Evolutionary conservation across 2,113 vertebrate species (phyloP).

Genomic region (Athene cunicularia): DNA sequence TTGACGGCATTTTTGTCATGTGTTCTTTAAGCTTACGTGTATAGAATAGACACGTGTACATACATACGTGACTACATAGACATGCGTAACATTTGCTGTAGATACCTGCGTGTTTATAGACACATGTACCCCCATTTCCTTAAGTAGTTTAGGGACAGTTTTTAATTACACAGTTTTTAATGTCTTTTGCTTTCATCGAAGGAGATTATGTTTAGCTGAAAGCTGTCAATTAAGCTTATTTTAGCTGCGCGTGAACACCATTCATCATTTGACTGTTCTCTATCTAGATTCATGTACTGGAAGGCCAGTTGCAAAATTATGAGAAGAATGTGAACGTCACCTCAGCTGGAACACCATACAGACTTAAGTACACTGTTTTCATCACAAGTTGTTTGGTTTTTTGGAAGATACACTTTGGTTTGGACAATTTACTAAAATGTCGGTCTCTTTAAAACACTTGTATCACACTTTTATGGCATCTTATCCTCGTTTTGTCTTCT

Average conservation of each 20-base stretch:
- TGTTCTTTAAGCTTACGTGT: background rate
- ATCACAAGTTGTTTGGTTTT: fast-evolving
- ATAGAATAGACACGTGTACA: background rate
- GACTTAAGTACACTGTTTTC: conserved; percentile 74
- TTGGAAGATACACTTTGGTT: background rate
- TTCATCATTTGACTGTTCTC: background rate
- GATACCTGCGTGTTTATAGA: background rate
- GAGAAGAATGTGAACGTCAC: conserved; percentile 83
- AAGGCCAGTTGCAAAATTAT: conserved; percentile 87
- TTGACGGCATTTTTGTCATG: background rate
- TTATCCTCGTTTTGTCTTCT: too few species aligned
- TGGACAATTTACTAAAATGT: background rate
- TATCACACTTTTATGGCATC: background rate
- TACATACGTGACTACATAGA: background rate
- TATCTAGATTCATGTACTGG: conserved; percentile 85
- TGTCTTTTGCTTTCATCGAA: background rate
- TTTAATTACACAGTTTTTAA: background rate
- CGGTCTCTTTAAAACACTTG: background rate
- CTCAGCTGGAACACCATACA: conserved; percentile 79
- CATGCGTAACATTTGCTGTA: background rate
- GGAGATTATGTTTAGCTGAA: background rate
- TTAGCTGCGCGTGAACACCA: background rate
- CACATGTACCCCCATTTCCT: background rate
- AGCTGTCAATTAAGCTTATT: background rate
- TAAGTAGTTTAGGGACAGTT: background rate